A percentile compares a stretch with the other conserved stretches of the same genome.
Conservation (phyloP, 1,140 invertebrate genomes). For the Temnothorax nylanderi region DNA sequence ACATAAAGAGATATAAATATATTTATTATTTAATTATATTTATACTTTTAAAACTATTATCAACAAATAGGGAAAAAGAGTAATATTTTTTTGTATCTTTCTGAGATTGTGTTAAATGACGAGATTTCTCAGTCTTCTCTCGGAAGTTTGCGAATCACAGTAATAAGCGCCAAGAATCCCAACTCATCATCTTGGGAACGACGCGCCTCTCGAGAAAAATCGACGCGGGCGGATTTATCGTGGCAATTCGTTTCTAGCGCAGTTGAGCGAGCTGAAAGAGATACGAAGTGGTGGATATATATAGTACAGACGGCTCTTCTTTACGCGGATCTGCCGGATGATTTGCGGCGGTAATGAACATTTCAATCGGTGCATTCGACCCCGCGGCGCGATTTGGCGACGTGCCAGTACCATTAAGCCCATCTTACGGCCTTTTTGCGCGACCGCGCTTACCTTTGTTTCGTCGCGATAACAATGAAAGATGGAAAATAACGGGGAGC, state of each 20-base stretch:
- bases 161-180: conserved; percentile 30
- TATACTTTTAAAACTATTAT: neutral
- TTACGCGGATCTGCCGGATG: conserved; percentile 60
- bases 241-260: conserved; percentile 25
- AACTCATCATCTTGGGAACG: conserved; percentile 22
- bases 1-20: neutral
- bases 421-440: conserved; percentile 76
- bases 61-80: neutral
- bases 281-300: conserved; percentile 41
- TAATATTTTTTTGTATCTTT: conserved; percentile 6
- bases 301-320: conserved; percentile 35
- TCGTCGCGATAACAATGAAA: conserved; percentile 81
- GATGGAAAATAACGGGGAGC: conserved; percentile 76
- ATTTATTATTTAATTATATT: neutral
- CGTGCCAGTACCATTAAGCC: conserved; percentile 79
- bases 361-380: conserved; percentile 76
- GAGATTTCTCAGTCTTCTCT: neutral
- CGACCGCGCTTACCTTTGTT: conserved; percentile 79
- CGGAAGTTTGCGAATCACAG: conserved; percentile 19
- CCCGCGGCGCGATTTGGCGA: conserved; percentile 77
- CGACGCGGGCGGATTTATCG: conserved; percentile 45
- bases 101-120: neutral
- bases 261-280: conserved; percentile 38
- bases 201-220: conserved; percentile 50
- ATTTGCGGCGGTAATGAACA: conserved; percentile 75